phyloP scores from a whole-genome alignment of 2,888 invertebrate genomes.

The Epinotia ramella region DNA sequence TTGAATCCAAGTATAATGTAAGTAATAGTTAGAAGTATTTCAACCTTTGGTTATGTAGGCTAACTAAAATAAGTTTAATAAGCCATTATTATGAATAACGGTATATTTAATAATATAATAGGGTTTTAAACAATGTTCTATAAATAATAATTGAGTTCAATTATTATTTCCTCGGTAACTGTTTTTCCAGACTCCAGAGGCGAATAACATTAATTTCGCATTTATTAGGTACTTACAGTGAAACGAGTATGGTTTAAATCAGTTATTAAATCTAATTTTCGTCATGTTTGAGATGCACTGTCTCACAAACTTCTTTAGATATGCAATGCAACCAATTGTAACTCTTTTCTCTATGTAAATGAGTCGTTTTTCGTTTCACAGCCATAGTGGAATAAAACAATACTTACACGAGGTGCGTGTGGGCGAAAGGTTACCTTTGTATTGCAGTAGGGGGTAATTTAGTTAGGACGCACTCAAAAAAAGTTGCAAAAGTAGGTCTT shows the following conservation, averaged over 20 bases:
- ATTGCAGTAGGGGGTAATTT: slow-evolving; percentile 42
- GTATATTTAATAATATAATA: neutral
- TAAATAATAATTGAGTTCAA: too few species aligned
- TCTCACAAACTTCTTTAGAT: slow-evolving; percentile 6
- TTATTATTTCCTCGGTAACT: too few species aligned
- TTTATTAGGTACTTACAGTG: too few species aligned
- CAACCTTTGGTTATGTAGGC: too few species aligned
- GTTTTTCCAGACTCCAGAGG: too few species aligned
- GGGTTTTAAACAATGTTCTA: neutral
- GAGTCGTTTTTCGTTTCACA: slow-evolving; percentile 8
- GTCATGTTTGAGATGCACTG: slow-evolving; percentile 16
- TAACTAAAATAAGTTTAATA: too few species aligned
- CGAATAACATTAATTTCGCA: neutral
- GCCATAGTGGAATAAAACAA: slow-evolving; percentile 30
- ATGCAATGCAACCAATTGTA: neutral
- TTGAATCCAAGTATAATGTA: neutral
- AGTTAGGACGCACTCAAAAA: slow-evolving; percentile 27
- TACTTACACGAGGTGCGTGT: slow-evolving; percentile 27
- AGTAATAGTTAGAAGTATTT: neutral
- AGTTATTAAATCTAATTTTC: neutral
- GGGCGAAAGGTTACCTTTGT: slow-evolving; percentile 45
- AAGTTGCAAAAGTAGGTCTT: slow-evolving; percentile 27
- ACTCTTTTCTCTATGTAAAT: neutral
- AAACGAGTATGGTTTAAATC: neutral
- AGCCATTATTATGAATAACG: too few species aligned